Evolutionary conservation across 2,113 vertebrate genomes (phyloP).

Genomic region (Oceanites oceanicus): DNA sequence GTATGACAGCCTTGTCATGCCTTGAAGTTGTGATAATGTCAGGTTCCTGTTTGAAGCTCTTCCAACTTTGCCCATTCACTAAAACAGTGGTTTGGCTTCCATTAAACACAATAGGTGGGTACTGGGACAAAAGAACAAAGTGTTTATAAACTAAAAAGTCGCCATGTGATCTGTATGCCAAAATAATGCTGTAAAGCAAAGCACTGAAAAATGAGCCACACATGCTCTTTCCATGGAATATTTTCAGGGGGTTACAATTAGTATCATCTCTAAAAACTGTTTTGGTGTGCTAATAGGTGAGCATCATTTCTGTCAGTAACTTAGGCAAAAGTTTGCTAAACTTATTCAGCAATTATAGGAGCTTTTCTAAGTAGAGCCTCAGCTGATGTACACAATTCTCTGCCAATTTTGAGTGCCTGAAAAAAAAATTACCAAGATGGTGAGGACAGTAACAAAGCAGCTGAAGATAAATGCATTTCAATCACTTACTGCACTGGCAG

Average conservation of each 20-base stretch:
- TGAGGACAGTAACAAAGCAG: background rate
- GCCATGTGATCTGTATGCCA: background rate
- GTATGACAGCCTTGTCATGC: background rate
- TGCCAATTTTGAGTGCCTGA: background rate
- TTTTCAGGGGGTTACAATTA: rapidly evolving
- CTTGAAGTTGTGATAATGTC: background rate
- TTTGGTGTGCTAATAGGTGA: background rate
- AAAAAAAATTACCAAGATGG: background rate
- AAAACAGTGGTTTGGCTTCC: background rate
- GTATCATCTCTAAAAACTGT: background rate
- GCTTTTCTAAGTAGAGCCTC: background rate
- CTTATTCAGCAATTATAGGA: background rate
- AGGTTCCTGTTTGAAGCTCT: background rate
- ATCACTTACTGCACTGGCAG: background rate
- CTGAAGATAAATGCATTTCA: background rate
- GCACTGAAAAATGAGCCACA: background rate
- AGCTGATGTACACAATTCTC: background rate
- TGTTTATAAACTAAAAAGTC: background rate
- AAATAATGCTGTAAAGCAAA: background rate
- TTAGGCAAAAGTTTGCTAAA: background rate
- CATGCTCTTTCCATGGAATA: rapidly evolving
- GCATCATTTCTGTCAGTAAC: background rate
- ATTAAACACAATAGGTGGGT: background rate
- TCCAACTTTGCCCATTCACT: background rate
- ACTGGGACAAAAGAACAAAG: background rate